Percentiles rank a stretch among this genome's conserved stretches.
These are phyloP conservation scores for Fregetta grallaria DNA, from an alignment of 2,113 vertebrate species.

Conservation along the genomic window DNA sequence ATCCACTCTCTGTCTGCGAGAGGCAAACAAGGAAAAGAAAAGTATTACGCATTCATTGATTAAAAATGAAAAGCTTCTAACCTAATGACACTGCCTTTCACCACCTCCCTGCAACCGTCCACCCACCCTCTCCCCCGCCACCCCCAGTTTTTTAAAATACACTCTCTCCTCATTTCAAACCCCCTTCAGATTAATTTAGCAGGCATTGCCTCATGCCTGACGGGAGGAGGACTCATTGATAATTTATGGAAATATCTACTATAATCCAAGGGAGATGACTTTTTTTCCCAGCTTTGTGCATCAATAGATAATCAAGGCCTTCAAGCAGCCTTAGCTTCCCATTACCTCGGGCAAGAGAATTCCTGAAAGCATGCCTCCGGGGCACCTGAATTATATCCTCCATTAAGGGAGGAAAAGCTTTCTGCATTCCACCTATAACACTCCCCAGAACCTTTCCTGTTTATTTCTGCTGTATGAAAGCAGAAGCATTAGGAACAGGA, in stretches of 20 bases:
- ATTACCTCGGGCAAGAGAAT: slow-evolving; percentile 99
- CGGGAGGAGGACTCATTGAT: slow-evolving; percentile 91
- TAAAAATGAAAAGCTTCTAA: slow-evolving; percentile 88
- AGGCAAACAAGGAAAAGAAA: slow-evolving; percentile 77
- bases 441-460: slow-evolving; percentile 86
- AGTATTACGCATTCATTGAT: slow-evolving; percentile 85
- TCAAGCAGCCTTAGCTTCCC: slow-evolving; percentile 96
- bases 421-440: slow-evolving; percentile 93
- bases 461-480: slow-evolving; percentile 84
- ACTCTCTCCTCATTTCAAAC: slow-evolving; percentile 69
- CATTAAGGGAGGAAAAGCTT: slow-evolving; percentile 95
- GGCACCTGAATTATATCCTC: slow-evolving; percentile 99
- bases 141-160: background rate
- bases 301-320: slow-evolving; percentile 99
- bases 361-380: slow-evolving; percentile 98
- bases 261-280: slow-evolving; percentile 96
- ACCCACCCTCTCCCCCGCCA: background rate
- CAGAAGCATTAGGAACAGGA: slow-evolving; percentile 83
- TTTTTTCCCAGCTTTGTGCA: slow-evolving; percentile 97
- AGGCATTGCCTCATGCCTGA: slow-evolving; percentile 81
- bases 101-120: slow-evolving; percentile 72
- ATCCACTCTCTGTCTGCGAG: slow-evolving; percentile 77
- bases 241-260: slow-evolving; percentile 99
- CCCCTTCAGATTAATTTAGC: slow-evolving; percentile 81
- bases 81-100: slow-evolving; percentile 75